Evolutionary conservation across 2,797 vertebrate species (phyloP).

Genomic region (Typhlichthys subterraneus): DNA sequence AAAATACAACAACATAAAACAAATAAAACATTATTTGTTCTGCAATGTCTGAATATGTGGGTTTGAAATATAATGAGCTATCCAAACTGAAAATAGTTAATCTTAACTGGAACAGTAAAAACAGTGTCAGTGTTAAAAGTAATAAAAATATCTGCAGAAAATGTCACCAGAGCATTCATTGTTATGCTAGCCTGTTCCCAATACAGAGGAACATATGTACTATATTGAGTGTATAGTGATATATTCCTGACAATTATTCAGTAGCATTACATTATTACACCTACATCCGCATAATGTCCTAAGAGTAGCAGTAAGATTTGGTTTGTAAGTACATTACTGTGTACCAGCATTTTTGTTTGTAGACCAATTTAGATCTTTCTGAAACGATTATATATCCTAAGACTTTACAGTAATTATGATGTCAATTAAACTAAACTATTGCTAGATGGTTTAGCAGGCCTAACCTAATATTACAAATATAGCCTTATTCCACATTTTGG

Average conservation of each 20-base stretch:
- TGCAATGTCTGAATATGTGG: too few relatives aligned
- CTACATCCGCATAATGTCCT: conserved; percentile 36
- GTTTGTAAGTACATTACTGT: neutral
- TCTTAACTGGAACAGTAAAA: too few relatives aligned
- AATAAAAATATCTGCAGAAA: neutral
- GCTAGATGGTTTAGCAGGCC: conserved; percentile 25
- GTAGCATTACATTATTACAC: conserved; percentile 59
- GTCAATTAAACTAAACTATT: conserved; percentile 20
- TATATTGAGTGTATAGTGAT: conserved; percentile 35
- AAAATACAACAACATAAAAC: neutral
- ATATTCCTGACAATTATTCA: conserved; percentile 37
- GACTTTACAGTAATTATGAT: conserved; percentile 14
- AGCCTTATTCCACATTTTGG: conserved; percentile 34
- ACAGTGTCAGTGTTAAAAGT: too few relatives aligned
- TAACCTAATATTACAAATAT: conserved; percentile 8
- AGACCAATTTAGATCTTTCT: neutral
- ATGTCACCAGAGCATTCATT: neutral
- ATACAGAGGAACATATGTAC: conserved; percentile 11
- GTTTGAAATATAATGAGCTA: too few relatives aligned
- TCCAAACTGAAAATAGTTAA: too few relatives aligned
- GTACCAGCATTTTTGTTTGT: neutral
- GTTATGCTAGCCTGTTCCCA: neutral
- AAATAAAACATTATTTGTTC: neutral
- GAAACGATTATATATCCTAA: conserved; percentile 7
- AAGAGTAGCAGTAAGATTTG: conserved; percentile 25